These are phyloP conservation scores for Hoplodrina ambigua DNA, from an alignment of 2,888 invertebrate species.

Conservation along the genomic window DNA sequence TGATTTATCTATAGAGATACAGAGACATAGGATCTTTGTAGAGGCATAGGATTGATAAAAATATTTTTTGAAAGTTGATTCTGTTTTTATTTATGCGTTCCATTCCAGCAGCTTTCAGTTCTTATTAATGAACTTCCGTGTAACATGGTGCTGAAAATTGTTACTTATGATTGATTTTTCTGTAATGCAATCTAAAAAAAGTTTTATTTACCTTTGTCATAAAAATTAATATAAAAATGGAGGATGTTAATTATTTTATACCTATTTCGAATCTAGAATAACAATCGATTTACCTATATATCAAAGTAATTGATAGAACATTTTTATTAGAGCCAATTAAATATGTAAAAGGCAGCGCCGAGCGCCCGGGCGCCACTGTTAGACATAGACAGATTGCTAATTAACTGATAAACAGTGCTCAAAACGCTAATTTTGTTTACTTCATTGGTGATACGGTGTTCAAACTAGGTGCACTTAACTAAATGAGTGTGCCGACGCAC, in stretches of 20 bases:
- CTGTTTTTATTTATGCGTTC: background rate
- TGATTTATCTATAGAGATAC: too few relatives aligned
- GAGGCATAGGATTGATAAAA: too few relatives aligned
- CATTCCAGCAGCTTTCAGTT: background rate
- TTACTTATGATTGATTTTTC: background rate
- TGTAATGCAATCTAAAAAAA: background rate
- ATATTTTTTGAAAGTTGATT: background rate
- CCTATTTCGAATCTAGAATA: background rate
- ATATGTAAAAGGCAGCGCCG: slow-evolving; percentile 19
- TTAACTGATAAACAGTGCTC: slow-evolving; percentile 63
- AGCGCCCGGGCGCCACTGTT: slow-evolving; percentile 10
- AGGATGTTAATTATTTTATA: background rate
- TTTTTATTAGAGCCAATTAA: slow-evolving; percentile 22
- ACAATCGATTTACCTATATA: background rate
- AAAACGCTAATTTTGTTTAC: slow-evolving; percentile 74
- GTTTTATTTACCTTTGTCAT: background rate
- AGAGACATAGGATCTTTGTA: too few relatives aligned
- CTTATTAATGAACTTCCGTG: too few relatives aligned
- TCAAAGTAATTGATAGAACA: slow-evolving; percentile 12
- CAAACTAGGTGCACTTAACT: slow-evolving; percentile 77
- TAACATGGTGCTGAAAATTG: background rate
- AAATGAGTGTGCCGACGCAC: slow-evolving; percentile 79
- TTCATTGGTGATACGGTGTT: slow-evolving; percentile 65
- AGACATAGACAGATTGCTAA: slow-evolving; percentile 62
- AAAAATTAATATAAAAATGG: background rate